These are phyloP conservation scores for Melierax canorus DNA, from an alignment of 2,113 vertebrate genomes.

Conservation along the genomic window DNA sequence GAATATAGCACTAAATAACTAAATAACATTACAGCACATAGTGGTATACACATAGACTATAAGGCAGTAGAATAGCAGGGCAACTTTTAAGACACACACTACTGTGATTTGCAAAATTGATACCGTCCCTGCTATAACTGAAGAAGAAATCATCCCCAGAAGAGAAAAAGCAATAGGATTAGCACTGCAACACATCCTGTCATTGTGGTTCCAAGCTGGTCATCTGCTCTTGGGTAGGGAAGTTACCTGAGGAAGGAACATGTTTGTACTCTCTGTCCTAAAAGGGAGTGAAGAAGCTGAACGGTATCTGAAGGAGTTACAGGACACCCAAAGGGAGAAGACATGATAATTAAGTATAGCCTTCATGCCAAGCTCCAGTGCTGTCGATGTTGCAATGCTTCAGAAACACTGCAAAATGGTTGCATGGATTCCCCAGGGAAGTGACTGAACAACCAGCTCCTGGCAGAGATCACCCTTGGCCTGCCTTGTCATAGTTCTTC, in stretches of 20 bases:
- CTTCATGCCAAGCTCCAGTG: background rate
- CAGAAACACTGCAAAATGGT: background rate
- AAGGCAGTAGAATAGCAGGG: background rate
- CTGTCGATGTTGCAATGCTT: background rate
- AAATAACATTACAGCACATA: background rate
- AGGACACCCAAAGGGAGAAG: background rate
- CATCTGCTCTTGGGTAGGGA: background rate
- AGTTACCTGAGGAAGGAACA: background rate
- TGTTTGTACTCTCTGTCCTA: background rate
- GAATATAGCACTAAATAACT: background rate
- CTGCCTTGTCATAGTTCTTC: background rate
- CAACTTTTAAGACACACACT: background rate
- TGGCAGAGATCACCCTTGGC: background rate
- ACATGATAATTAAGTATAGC: background rate
- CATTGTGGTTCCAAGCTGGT: background rate
- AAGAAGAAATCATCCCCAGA: background rate
- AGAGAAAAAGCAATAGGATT: background rate
- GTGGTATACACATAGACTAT: background rate
- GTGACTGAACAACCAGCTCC: background rate
- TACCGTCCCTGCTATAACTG: background rate
- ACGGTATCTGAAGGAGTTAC: background rate
- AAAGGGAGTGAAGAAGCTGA: background rate
- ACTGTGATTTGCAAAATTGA: background rate
- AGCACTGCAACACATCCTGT: background rate
- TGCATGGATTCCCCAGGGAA: background rate